Base-by-base conservation (phyloP, 2,888 invertebrate genomes). In the Ochlodes sylvanus region DNA sequence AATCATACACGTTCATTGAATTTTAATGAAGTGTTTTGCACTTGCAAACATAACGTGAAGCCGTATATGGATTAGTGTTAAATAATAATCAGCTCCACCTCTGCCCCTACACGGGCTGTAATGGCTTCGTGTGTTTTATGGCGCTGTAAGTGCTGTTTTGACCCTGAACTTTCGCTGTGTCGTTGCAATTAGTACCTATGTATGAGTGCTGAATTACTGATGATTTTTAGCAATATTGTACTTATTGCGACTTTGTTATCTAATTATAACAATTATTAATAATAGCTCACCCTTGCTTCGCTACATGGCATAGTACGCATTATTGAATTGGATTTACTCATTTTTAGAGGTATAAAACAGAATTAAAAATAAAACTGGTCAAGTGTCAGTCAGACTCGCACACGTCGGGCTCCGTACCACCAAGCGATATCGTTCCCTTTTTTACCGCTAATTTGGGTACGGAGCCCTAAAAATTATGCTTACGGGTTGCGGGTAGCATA, bases 101-200 rank as follows among this genome's bases (percentile, higher is more conserved):
- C 47, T 61, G 47, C 47, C 61, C 61, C 14, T 34, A 50, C 4
- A 6, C 7, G 32, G 44, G 14, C 4, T 47, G 47, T 61, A 47
- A 61, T 47, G 17, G 47, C 27, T 27, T 61, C 32, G 32, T 17
- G 47, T 50, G 44, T 61, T 15, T 61, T 61, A 61, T 32, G 61
- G 34, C 61, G 15, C 47, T 21, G 0, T 47, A 47, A 61, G 2
- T 61, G 47, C 47, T 27, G 17, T 15, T 47, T 17, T 19, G 44
- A 61, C 61, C 61, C 61, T 61, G 61, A 61, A 61, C 61, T 61
- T 61, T 47, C 34, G 21, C 21, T 52, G 21, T 21, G 21, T 52
- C 19, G 44, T 14, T 27, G 10, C 44, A 44, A 58, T 42, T 57
- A 19, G 19, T 58, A 7, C 9, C 42, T 58, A 27, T 27, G 5